These are phyloP conservation scores for Hypanus sabinus DNA, from an alignment of 2,113 vertebrate genomes.

Conservation along the genomic window DNA sequence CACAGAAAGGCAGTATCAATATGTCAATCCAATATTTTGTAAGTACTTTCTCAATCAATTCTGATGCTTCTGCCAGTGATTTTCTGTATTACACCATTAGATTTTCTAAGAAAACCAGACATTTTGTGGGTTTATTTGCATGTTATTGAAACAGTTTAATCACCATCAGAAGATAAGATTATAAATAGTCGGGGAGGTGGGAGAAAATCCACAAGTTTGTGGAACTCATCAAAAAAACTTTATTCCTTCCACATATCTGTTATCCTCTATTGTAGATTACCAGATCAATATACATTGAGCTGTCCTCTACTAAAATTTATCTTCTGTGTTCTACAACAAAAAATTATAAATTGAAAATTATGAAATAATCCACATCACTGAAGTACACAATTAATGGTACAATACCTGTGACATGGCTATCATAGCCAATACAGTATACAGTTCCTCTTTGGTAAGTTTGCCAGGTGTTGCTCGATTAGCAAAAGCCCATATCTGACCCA, in stretches of 20 bases:
- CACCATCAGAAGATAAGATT: neutral
- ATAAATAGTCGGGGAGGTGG: neutral
- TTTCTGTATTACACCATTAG: neutral
- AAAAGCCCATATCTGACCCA: constrained; percentile 93
- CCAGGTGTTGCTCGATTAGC: constrained; percentile 94
- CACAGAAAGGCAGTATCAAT: neutral
- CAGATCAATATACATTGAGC: neutral
- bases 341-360: neutral
- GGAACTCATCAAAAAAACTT: neutral
- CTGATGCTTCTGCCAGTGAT: neutral
- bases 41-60: neutral
- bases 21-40: neutral
- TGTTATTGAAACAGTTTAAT: neutral
- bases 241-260: neutral
- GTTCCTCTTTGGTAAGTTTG: constrained; percentile 93
- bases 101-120: neutral
- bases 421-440: constrained; percentile 85
- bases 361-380: neutral
- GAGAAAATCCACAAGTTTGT: neutral
- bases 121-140: neutral
- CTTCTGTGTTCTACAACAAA: neutral
- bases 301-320: neutral
- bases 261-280: neutral
- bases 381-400: neutral
- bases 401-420: constrained; percentile 87